A percentile compares a stretch with the other conserved stretches of the same genome.
Conservation (phyloP, 2,113 vertebrate species). For the Poeciliopsis prolifica region DNA sequence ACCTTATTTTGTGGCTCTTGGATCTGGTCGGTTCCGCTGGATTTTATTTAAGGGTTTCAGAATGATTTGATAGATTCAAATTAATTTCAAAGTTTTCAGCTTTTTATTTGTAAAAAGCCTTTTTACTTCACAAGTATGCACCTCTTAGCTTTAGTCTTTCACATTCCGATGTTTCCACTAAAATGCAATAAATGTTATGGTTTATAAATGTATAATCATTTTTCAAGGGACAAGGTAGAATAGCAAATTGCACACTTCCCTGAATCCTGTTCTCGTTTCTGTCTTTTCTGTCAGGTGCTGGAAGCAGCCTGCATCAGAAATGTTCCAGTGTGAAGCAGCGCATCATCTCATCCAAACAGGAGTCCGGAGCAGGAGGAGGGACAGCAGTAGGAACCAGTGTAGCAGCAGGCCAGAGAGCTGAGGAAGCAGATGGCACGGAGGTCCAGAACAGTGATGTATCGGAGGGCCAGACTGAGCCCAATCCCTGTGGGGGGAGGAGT, state of each 20-base stretch:
- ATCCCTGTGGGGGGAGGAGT: slow-evolving; percentile 83
- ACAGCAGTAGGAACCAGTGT: slow-evolving; percentile 45
- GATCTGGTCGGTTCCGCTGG: no score
- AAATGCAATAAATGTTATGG: neutral
- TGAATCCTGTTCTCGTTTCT: slow-evolving; percentile 22
- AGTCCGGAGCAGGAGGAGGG: slow-evolving; percentile 77
- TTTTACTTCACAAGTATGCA: no score
- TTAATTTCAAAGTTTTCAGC: no score
- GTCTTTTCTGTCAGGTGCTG: slow-evolving; percentile 72
- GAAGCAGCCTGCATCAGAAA: slow-evolving; percentile 82
- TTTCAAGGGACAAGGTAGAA: neutral
- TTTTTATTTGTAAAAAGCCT: no score
- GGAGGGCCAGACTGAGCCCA: slow-evolving; percentile 93
- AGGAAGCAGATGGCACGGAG: slow-evolving; percentile 87
- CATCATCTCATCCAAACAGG: slow-evolving; percentile 85
- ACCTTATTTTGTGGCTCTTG: no score
- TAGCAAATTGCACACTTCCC: neutral
- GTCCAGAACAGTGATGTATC: slow-evolving; percentile 99
- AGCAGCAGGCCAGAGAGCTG: slow-evolving; percentile 77
- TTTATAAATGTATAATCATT: neutral
- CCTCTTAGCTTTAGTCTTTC: no score
- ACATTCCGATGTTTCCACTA: neutral
- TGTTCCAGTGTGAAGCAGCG: slow-evolving; percentile 84
- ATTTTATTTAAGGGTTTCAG: no score
- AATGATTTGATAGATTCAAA: no score